These are phyloP conservation scores for Lates japonicus DNA, from an alignment of 2,797 vertebrate species.

Conservation along the genomic window DNA sequence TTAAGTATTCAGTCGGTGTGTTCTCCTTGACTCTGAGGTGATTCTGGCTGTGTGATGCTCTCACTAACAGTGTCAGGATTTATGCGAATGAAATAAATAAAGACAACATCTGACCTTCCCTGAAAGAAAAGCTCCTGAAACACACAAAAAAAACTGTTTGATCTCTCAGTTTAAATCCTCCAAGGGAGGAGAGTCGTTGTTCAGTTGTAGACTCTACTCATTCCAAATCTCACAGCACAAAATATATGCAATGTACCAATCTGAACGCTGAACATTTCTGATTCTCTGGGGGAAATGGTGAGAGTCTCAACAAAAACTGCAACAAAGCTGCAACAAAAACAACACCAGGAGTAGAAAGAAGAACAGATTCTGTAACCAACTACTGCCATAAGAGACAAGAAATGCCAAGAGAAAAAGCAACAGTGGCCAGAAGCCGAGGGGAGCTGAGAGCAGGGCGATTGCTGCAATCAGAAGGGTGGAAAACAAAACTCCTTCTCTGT, in stretches of 20 bases:
- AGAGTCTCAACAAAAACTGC: conserved; percentile 7
- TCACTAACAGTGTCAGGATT: conserved; percentile 16
- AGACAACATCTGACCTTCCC: conserved; percentile 48
- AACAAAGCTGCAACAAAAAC: conserved; percentile 16
- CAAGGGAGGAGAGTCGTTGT: conserved; percentile 1
- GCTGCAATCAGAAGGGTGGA: conserved; percentile 53
- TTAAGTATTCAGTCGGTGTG: conserved; percentile 38
- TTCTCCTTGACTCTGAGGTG: conserved; percentile 40
- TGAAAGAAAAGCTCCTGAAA: conserved; percentile 23
- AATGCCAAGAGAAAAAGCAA: conserved; percentile 48
- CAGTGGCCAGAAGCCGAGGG: conserved; percentile 43
- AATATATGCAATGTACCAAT: background rate
- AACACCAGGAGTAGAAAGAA: conserved; percentile 11
- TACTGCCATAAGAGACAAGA: conserved; percentile 16
- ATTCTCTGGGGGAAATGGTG: conserved; percentile 9
- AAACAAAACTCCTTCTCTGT: conserved; percentile 70
- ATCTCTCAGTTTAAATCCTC: conserved; percentile 32
- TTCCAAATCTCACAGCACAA: background rate
- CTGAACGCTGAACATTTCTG: background rate
- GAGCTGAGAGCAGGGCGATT: conserved; percentile 43
- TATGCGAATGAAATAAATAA: conserved; percentile 42
- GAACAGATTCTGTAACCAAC: conserved; percentile 19
- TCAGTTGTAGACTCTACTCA: background rate
- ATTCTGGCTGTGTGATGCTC: conserved; percentile 39
- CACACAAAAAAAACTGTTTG: background rate